Conservation (phyloP, 2,888 invertebrate genomes). For the Amphimallon solstitiale region DNA sequence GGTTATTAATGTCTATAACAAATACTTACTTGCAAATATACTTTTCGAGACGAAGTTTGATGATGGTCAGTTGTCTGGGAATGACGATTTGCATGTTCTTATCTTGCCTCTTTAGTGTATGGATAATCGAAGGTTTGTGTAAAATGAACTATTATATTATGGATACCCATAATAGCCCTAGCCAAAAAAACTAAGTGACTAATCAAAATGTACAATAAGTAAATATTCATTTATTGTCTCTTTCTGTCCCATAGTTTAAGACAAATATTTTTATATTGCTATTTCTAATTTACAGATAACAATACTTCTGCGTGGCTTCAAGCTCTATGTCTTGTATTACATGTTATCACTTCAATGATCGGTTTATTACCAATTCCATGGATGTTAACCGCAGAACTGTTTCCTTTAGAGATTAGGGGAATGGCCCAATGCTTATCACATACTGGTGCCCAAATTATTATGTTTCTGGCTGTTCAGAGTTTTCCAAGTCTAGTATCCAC, state of each 20-base stretch:
- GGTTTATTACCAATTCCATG: conserved; percentile 71
- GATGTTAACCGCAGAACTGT: conserved; percentile 73
- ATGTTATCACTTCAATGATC: conserved; percentile 70
- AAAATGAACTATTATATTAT: no score
- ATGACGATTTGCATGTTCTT: conserved; percentile 68
- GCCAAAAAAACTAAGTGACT: no score
- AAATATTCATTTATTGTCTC: no score
- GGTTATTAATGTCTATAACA: conserved; percentile 69
- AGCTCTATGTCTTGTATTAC: conserved; percentile 65
- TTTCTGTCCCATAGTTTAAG: no score
- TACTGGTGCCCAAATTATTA: conserved; percentile 67
- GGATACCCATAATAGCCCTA: conserved; percentile 39
- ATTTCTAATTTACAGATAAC: conserved; percentile 58
- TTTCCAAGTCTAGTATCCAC: conserved; percentile 57
- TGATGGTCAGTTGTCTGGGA: conserved; percentile 66
- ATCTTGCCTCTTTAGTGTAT: conserved; percentile 68
- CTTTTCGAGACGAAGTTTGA: conserved; percentile 66
- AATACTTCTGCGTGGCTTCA: conserved; percentile 63
- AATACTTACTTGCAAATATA: conserved; percentile 68
- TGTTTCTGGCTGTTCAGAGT: conserved; percentile 69
- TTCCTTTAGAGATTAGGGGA: conserved; percentile 70
- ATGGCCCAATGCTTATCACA: conserved; percentile 70
- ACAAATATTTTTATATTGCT: no score
- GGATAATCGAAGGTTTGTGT: conserved; percentile 45
- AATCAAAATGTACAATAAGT: no score